These are phyloP conservation scores for Amyelois transitella DNA, from an alignment of 1,140 invertebrate genomes.

Conservation along the genomic window DNA sequence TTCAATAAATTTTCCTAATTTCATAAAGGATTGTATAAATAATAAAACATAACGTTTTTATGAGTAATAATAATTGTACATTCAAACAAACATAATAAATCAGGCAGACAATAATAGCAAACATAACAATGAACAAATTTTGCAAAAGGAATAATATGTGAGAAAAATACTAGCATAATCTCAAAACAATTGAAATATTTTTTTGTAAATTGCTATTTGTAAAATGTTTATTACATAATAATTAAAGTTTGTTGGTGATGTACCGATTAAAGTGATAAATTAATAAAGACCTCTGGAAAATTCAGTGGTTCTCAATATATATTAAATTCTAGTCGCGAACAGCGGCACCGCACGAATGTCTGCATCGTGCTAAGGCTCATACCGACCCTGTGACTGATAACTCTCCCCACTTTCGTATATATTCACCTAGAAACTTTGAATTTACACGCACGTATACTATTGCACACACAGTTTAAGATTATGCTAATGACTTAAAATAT, in stretches of 20 bases:
- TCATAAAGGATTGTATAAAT: slow-evolving; percentile 54
- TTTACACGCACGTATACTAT: slow-evolving; percentile 48
- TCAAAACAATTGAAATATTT: slow-evolving; percentile 30
- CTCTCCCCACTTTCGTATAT: slow-evolving; percentile 13
- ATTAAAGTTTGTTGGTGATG: slow-evolving; percentile 2
- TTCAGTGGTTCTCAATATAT: not conserved
- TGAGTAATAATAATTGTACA: slow-evolving; percentile 49
- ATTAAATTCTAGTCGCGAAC: no score
- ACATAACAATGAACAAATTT: slow-evolving; percentile 68
- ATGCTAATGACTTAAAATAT: slow-evolving; percentile 55
- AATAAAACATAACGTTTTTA: slow-evolving; percentile 53
- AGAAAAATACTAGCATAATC: slow-evolving; percentile 56
- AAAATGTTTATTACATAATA: not conserved
- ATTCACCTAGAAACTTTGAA: slow-evolving; percentile 24
- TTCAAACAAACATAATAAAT: slow-evolving; percentile 52
- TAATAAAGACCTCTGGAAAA: not conserved
- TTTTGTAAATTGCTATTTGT: slow-evolving; percentile 16
- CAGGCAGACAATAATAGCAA: slow-evolving; percentile 52
- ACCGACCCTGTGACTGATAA: slow-evolving; percentile 40
- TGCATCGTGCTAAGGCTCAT: slow-evolving; percentile 35
- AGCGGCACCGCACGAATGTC: no score
- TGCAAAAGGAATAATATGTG: slow-evolving; percentile 22
- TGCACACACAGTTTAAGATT: slow-evolving; percentile 64
- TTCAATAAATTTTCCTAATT: slow-evolving; percentile 60
- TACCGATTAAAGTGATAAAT: not conserved